Conservation (phyloP, 2,888 invertebrate genomes). For the Pammene fasciana region DNA sequence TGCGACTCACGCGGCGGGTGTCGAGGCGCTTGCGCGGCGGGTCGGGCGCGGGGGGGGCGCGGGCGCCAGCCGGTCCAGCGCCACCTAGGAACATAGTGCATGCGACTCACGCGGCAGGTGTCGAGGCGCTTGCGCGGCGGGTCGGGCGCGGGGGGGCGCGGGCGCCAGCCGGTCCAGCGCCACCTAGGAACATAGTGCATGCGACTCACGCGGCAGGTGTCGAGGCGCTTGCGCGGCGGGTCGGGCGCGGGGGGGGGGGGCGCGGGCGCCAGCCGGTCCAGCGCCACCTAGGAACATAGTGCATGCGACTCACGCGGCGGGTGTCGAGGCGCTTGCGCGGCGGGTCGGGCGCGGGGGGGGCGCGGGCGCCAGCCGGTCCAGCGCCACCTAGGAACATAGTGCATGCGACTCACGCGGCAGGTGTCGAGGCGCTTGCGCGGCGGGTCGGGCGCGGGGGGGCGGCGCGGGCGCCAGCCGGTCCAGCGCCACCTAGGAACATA, state of each 20-base stretch:
- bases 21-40: conserved; percentile 98
- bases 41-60: conserved; percentile 84
- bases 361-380: conserved; percentile 89
- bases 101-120: conserved; percentile 85
- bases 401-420: conserved; percentile 77
- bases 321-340: conserved; percentile 97
- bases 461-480: conserved; percentile 89
- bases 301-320: conserved; percentile 77
- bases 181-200: not conserved
- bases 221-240: conserved; percentile 97
- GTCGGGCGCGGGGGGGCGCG: conserved; percentile 84
- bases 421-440: conserved; percentile 97
- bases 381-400: conserved; percentile 73
- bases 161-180: conserved; percentile 93
- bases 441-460: conserved; percentile 88
- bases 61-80: conserved; percentile 91
- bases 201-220: conserved; percentile 86
- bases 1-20: conserved; percentile 85
- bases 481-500: conserved; percentile 79
- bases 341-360: conserved; percentile 88
- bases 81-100: conserved; percentile 56
- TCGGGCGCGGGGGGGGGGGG: conserved; percentile 83
- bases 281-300: not conserved
- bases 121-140: conserved; percentile 98
- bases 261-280: conserved; percentile 81